Base-by-base conservation (phyloP, 2,888 invertebrate genomes). In the Sialis fuliginosa region DNA sequence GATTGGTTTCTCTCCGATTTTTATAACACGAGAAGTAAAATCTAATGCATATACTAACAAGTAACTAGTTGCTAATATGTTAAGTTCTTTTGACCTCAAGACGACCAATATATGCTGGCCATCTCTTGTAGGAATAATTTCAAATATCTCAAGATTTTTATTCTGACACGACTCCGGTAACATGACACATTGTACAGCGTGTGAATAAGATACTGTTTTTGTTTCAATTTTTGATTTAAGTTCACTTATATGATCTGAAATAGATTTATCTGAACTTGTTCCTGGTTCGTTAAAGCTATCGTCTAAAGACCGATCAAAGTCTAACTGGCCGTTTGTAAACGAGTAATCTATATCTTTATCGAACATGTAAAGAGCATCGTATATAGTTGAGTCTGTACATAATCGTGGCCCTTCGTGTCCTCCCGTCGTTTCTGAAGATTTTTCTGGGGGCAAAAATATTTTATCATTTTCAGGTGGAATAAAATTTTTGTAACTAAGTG, bases 81-180 rank as follows among this genome's bases (percentile, higher is more conserved):
- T 53, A n/a, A 49, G 39, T 5, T 39, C 43, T 22, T 31, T 48
- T 49, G 60, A 62, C 2, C 68, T 68, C 45, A 78, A 60, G 3
- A 76, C 70, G 1, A 81, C 76, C 42, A 86, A 62, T 47, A 86
- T 57, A 59, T 81, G 79, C 50, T 72, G 71, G 51, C 79, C 77
- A 58, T 82, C 81, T 51, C 75, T 73, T 1, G 80, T 80, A 1
- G 83, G 79, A 48, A 80, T 58, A 40, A 86, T 71, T 54, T 79
- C 77, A 1, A 74, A 71, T 10, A 80, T 69, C 55, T 66, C 69
- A 42, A 75, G 62, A 54, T 72, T 68, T 39, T 68, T 67, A 47
- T 69, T 60, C 50, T 67, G 68, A 49, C 74, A 62, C 47, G 63
- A 65, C 5, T 66, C 54, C 9, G 76, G 76, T 52, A 78, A 63